These are phyloP conservation scores for Phenganax subtilis DNA, from an alignment of 92 coral and sea anemone species.

Conservation along the genomic window DNA sequence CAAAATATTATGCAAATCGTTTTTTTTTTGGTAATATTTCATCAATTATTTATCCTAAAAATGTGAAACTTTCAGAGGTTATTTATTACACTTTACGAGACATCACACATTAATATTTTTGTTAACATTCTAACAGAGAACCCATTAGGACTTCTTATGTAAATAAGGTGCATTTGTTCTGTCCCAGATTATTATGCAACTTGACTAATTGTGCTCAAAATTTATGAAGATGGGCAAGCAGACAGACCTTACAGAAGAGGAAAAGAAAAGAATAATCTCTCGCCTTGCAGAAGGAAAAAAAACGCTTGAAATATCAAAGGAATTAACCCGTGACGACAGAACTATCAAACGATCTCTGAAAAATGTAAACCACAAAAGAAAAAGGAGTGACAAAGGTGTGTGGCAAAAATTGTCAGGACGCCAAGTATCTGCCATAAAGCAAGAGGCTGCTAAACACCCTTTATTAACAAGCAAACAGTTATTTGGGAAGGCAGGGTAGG, in stretches of 20 bases:
- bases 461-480: conserved; percentile 3
- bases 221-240: too few relatives aligned
- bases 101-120: conserved; percentile 1
- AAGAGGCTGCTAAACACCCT: background rate
- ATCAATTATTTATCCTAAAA: background rate
- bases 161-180: conserved; percentile 5
- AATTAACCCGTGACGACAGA: background rate
- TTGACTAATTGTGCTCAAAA: too few relatives aligned
- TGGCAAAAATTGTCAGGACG: background rate
- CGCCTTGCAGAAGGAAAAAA: background rate
- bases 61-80: conserved; percentile 13
- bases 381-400: conserved; percentile 2
- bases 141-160: background rate
- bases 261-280: background rate
- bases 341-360: background rate
- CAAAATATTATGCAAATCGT: conserved; percentile 11
- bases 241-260: too few relatives aligned
- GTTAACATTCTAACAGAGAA: background rate
- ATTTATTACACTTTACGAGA: background rate
- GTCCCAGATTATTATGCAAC: background rate
- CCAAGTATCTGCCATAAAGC: background rate
- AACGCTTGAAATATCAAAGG: background rate
- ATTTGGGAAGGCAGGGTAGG: background rate
- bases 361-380: background rate
- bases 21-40: conserved; percentile 3